These are phyloP conservation scores for Acipenser transmontanus DNA, from an alignment of 2,797 vertebrate species.

Conservation along the genomic window DNA sequence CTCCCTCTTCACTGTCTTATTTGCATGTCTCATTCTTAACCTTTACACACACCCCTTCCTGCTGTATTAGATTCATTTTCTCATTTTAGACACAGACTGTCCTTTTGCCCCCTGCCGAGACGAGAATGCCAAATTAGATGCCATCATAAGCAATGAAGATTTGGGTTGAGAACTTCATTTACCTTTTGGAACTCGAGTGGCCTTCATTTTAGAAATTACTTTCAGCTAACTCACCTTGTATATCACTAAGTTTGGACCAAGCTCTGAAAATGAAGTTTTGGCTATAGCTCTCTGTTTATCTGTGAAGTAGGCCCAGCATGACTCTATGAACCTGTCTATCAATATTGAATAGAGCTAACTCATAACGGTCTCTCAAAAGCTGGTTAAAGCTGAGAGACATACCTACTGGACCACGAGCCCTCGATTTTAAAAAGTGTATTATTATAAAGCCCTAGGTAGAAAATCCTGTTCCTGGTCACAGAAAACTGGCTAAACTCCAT, in stretches of 20 bases:
- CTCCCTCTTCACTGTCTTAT: not conserved
- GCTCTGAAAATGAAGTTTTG: too few relatives aligned
- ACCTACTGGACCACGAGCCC: too few relatives aligned
- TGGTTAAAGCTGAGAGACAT: too few relatives aligned
- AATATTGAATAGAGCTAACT: too few relatives aligned
- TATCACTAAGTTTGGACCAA: not conserved
- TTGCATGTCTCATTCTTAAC: not conserved
- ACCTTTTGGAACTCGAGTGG: not conserved
- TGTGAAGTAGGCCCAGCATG: too few relatives aligned
- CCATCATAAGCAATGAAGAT: not conserved
- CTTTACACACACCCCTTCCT: not conserved
- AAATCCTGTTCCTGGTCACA: too few relatives aligned
- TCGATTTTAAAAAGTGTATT: too few relatives aligned
- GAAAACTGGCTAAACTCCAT: too few relatives aligned
- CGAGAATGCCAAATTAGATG: not conserved
- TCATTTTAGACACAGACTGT: slow-evolving; percentile 1
- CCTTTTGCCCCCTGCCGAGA: not conserved
- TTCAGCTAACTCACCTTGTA: not conserved
- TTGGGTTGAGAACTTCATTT: not conserved
- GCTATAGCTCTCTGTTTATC: too few relatives aligned
- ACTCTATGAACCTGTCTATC: too few relatives aligned
- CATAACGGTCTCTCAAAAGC: too few relatives aligned
- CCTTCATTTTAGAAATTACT: not conserved
- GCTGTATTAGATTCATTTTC: not conserved
- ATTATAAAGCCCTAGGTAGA: too few relatives aligned